Base-by-base conservation (phyloP, 2,113 vertebrate species). In the Carassius gibelio region DNA sequence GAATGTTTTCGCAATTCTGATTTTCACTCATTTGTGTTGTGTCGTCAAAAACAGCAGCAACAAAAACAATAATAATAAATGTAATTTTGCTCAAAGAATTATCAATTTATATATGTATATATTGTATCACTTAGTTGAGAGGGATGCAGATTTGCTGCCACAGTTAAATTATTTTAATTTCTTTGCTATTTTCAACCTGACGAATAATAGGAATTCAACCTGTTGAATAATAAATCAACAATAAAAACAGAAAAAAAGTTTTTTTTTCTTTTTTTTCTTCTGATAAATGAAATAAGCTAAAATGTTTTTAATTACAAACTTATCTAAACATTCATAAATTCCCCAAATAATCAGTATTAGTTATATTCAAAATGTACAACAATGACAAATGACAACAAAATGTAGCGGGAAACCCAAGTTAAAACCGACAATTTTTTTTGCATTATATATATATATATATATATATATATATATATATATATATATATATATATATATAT, bases 1-100 rank as follows among this genome's bases (percentile, higher is more conserved):
- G 48, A 30, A 77, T 92, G 95, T 96, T 96, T 94, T 95, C 92
- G 91, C 91, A 93, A 81, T 83, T 57, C 72, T 89, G 80, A 81
- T 74, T 83, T 30, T 87, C 86, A 26, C 13, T 66, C 26, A 64
- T 34, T 64, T 59, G 52, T 57, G 38, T 21, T 23, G 48, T 14
- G 48, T 3, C 10, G n/a, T 75, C 45, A 26, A 36, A 26, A 85
- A 30, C 5, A 34, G 11, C 57, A 79, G 15, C 0, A 42, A n/a
- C 2, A 45, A 4, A 2, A 38, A 64, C 13, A 64, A 26, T n/a
- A 61, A 61, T 61, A 38, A 26, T 1, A 15, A 15, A 52, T 36
- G 30, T 68, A 1, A 34, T 68, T 68, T 68, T 68, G 26, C 26
- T 34, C 6, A 68, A 34, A 26, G 6, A 17, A 17, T 68, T 17